These are phyloP conservation scores for Riptortus pedestris DNA, from an alignment of 1,140 invertebrate genomes.

Conservation along the genomic window DNA sequence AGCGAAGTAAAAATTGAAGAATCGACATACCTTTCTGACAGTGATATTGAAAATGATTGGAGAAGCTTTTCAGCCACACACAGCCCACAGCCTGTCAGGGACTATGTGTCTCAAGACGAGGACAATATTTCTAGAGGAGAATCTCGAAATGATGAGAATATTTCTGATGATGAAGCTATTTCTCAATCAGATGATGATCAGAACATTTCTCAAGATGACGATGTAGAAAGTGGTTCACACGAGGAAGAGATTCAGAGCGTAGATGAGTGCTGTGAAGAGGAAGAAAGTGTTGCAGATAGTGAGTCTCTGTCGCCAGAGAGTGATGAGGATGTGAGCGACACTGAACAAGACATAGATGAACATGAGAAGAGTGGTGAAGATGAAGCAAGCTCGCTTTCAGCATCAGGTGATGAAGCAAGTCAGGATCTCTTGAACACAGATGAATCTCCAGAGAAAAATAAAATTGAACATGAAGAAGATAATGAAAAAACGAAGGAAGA, in stretches of 20 bases:
- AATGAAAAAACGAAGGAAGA: constrained; percentile 7
- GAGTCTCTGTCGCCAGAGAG: neutral
- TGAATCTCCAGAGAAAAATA: neutral
- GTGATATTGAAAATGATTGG: neutral
- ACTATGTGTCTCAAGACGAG: neutral
- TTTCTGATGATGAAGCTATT: neutral
- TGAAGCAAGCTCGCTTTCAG: neutral
- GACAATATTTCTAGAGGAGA: too few relatives aligned
- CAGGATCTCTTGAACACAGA: neutral
- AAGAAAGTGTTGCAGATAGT: neutral
- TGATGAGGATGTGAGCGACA: neutral
- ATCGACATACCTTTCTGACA: neutral
- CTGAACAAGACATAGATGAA: neutral
- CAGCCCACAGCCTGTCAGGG: too few relatives aligned
- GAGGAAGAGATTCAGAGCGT: neutral
- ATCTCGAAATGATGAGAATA: neutral
- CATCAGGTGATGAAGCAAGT: neutral
- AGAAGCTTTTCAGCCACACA: too few relatives aligned
- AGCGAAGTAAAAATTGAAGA: neutral
- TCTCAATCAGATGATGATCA: constrained; percentile 2
- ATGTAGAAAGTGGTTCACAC: neutral
- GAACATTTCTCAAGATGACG: neutral
- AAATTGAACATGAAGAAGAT: neutral
- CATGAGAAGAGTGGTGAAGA: neutral
- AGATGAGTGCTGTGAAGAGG: neutral